Conservation (phyloP, 2,888 invertebrate species). For the Patella pellucida region DNA sequence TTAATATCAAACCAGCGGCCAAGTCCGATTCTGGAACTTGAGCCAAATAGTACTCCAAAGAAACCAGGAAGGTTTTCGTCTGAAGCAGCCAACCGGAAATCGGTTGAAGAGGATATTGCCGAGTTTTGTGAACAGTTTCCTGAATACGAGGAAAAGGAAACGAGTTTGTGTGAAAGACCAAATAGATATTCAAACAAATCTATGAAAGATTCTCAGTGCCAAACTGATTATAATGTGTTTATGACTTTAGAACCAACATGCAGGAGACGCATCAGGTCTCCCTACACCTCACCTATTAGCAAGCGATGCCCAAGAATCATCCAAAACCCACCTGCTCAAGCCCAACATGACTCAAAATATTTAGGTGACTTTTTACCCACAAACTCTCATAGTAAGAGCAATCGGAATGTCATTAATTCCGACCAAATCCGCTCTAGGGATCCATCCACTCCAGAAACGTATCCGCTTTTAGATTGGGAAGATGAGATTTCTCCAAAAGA, state of each 20-base stretch:
- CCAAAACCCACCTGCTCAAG: neutral
- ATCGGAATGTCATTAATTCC: neutral
- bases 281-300: neutral
- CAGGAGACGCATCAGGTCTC: neutral
- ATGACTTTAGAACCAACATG: slow-evolving; percentile 6
- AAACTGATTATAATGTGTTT: slow-evolving; percentile 1
- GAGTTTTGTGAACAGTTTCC: slow-evolving; percentile 15
- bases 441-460: neutral
- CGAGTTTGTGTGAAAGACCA: neutral
- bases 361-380: neutral
- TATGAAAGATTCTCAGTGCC: slow-evolving; percentile 7
- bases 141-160: neutral
- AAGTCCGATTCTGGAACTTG: slow-evolving; percentile 15
- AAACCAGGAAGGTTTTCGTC: neutral
- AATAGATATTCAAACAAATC: neutral
- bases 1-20: slow-evolving; percentile 13
- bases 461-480: neutral
- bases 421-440: neutral
- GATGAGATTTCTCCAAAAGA: neutral
- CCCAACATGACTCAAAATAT: neutral
- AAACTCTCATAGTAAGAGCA: neutral
- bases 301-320: slow-evolving; percentile 2
- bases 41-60: neutral
- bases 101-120: slow-evolving; percentile 1
- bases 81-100: neutral